A percentile compares a stretch with the other conserved stretches of the same genome.
phyloP scores from a whole-genome alignment of 2,888 invertebrate species.

The Pogonocherus hispidulus region DNA sequence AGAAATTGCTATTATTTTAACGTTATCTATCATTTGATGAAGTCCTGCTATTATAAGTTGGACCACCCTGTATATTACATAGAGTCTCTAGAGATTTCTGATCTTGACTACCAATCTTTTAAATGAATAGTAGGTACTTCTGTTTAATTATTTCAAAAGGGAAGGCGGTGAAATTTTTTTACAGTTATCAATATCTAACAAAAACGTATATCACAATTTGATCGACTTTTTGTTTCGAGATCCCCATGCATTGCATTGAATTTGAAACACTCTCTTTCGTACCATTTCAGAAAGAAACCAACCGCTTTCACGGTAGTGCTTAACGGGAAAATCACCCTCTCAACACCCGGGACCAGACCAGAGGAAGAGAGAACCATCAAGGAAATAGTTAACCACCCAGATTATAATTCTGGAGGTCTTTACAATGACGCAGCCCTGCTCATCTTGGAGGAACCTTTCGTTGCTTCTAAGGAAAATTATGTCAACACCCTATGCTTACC shows the following conservation, averaged over 20 bases:
- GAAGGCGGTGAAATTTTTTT: background rate
- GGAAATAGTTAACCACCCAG: conserved; percentile 69
- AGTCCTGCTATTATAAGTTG: too few species aligned
- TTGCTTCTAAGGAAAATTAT: conserved; percentile 71
- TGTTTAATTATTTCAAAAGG: background rate
- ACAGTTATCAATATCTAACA: too few species aligned
- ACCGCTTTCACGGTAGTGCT: conserved; percentile 71
- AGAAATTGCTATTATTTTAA: too few species aligned
- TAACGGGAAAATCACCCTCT: conserved; percentile 83
- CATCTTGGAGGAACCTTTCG: conserved; percentile 71
- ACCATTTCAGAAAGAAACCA: conserved; percentile 37
- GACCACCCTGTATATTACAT: too few species aligned
- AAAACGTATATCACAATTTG: background rate
- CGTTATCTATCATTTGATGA: too few species aligned
- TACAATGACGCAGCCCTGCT: conserved; percentile 79
- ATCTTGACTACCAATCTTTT: too few species aligned
- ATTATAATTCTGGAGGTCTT: conserved; percentile 72
- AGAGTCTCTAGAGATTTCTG: too few species aligned
- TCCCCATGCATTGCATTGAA: too few species aligned
- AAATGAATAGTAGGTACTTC: too few species aligned
- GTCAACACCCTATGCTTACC: conserved; percentile 81
- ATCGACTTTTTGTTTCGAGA: too few species aligned
- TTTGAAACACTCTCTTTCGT: too few species aligned
- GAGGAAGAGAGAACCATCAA: conserved; percentile 74
- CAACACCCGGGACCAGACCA: conserved; percentile 72